Conservation (phyloP, 2,113 vertebrate species). For the Oostethus manadensis region DNA sequence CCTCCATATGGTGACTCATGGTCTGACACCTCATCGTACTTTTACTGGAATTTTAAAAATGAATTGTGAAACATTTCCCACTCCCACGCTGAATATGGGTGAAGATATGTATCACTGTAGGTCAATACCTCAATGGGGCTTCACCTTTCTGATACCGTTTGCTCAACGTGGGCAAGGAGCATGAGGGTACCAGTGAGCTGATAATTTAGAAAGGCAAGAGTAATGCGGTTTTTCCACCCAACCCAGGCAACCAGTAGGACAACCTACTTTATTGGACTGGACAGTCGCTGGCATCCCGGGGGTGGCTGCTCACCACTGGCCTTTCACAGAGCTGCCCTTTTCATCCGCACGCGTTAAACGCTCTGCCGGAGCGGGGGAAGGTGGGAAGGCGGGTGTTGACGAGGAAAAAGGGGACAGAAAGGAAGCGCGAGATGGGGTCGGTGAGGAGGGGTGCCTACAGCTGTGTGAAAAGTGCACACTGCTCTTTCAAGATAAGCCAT, state of each 20-base stretch:
- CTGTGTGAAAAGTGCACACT: slow-evolving; percentile 71
- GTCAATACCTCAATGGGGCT: slow-evolving; percentile 12
- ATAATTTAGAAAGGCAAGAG: slow-evolving; percentile 41
- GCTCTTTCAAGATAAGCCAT: slow-evolving; percentile 73
- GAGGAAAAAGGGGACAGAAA: slow-evolving; percentile 37
- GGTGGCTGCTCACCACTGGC: slow-evolving; percentile 58
- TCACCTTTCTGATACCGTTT: slow-evolving; percentile 12
- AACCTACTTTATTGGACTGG: slow-evolving; percentile 79
- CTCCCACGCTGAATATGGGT: too few relatives aligned
- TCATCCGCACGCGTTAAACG: slow-evolving; percentile 71
- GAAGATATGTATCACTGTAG: neutral
- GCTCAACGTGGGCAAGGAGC: slow-evolving; percentile 25
- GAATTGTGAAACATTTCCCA: neutral
- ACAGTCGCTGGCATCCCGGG: slow-evolving; percentile 76
- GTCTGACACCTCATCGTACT: slow-evolving; percentile 18
- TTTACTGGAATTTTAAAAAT: neutral
- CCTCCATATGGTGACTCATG: slow-evolving; percentile 7
- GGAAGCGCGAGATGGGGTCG: slow-evolving; percentile 39
- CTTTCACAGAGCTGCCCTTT: slow-evolving; percentile 74
- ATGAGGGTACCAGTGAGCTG: slow-evolving; percentile 13
- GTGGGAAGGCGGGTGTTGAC: slow-evolving; percentile 30
- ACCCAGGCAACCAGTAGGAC: slow-evolving; percentile 51
- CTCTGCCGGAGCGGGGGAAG: slow-evolving; percentile 56
- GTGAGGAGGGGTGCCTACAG: slow-evolving; percentile 55
- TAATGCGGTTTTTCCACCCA: slow-evolving; percentile 45